Evolutionary conservation across 2,888 invertebrate species (phyloP).

Genomic region (Anoplius nigerrimus): DNA sequence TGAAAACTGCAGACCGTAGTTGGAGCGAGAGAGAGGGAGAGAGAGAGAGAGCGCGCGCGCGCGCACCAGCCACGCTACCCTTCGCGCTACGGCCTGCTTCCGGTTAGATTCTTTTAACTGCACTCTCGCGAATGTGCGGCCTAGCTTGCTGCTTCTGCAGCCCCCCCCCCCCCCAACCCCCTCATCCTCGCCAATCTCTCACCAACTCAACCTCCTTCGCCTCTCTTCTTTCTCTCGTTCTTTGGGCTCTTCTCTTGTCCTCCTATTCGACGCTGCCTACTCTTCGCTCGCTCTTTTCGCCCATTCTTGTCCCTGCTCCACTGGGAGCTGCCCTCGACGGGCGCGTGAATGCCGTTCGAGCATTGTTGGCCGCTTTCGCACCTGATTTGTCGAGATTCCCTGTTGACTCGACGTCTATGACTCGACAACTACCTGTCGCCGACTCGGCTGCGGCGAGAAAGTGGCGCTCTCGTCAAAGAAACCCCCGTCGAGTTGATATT

Average conservation of each 20-base stretch:
- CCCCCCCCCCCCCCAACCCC: slow-evolving; percentile 5
- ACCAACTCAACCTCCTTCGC: slow-evolving; percentile 1
- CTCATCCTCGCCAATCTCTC: not conserved
- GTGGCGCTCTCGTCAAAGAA: too few species aligned
- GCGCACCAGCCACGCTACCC: slow-evolving; percentile 22
- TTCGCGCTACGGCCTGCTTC: slow-evolving; percentile 42
- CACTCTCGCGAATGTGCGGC: slow-evolving; percentile 24
- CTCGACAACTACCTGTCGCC: too few species aligned
- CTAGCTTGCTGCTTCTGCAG: not conserved
- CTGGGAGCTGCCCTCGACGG: not conserved
- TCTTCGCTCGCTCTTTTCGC: not conserved
- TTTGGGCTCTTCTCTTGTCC: not conserved
- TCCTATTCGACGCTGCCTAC: not conserved
- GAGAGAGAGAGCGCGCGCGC: slow-evolving; percentile 43
- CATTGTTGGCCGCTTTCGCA: not conserved
- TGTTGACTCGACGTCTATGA: too few species aligned
- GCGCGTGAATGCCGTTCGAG: slow-evolving; percentile 8
- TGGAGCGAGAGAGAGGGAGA: too few species aligned
- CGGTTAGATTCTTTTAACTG: slow-evolving; percentile 64
- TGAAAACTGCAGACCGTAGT: slow-evolving; percentile 64
- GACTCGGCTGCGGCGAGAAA: too few species aligned
- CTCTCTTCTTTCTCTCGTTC: slow-evolving; percentile 9
- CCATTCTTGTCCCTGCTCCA: not conserved
- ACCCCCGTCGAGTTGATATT: too few species aligned
- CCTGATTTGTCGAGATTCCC: not conserved